Evolutionary conservation across 2,888 invertebrate genomes (phyloP), one percentile per base, ranked within the genome.

Genomic region (Endomychus coccineus): DNA sequence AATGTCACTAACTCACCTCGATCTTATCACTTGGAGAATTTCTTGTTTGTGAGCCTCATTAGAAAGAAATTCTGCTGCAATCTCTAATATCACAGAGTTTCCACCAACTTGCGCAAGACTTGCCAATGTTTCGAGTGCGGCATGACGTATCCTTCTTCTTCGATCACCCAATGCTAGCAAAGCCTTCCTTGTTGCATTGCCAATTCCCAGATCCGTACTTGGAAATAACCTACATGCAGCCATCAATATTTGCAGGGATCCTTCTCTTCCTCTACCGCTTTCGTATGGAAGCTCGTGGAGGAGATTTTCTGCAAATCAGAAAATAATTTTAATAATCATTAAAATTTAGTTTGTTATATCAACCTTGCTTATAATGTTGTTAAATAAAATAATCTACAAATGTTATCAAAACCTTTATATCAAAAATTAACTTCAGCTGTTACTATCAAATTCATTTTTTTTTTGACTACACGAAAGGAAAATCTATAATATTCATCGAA

Each of bases 201-300:
- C 36, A 61, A 71, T 57, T 70, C 81, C 78, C 55, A 84, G 78
- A 49, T 84, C 83, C 31, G 79, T 79, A 52, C 83, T 80, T 2
- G 87, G 86, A 58, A 83, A 85, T 16, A 83, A 81, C 59, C 86
- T 74, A 46, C 86, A 63, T 5, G 84, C 78, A 46, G 81, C 82
- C 55, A 87, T 83, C 30, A 85, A 68, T 50, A 84, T 74, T 62
- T 87, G 83, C 5, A 87, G 59, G 1, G 82, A 76, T 54, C 83
- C 83, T 62, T 86, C 84, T 36, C 83, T 69, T 40, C 31, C 40
- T 19, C 40, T 16, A 15, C 36, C 27, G 23, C 36, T 32, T 16
- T 31, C 27, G 21, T 27, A 36, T 7, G 35, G 40, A 12, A 36
- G 28, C 9, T 36, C 12, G 11, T 10, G n/a, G 13, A 36, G 32